Base-by-base conservation (phyloP, 2,113 vertebrate species). In the Procavia capensis region DNA sequence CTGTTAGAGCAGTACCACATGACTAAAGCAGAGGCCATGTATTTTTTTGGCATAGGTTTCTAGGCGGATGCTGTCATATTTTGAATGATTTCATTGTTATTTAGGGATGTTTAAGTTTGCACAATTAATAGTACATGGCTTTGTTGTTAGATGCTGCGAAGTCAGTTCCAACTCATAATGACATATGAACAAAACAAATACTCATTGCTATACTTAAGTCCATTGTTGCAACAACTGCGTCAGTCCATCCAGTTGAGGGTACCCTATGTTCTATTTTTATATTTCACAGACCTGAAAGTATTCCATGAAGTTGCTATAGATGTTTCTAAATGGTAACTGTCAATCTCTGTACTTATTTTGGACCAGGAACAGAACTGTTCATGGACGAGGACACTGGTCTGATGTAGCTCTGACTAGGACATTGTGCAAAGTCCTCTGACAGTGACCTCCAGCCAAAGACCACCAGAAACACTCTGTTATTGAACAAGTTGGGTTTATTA, bases 271-370 rank as follows among this genome's bases (percentile, higher is more conserved):
- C 8, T 93, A 54, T 36, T 88, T 83, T 76, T 54, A 68, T 54
- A 75, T 84, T 79, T 34, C 64, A 61, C 41, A 95, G 50, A 90
- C 31, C 9, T 54, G 90, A 70, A 86, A 50, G 64, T 70, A 57
- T 31, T 59, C 57, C 75, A 64, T 59, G 45, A 61, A 29, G 36
- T 50, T 41, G 25, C 22, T 80, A 25, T 85, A n/a, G 79, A 17
- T 47, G 11, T 19, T 94, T n/a, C 45, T 80, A 72, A 86, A 41
- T 7, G n/a, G 41, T 19, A 79, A 25, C 66, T 61, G 25, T n/a
- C 43, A 7, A 34, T 93, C 64, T 93, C 74, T 45, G 59, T 19
- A 11, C 59, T 91, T 94, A 43, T 31, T 19, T 68, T 43, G 43
- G 83, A 34, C 63, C 70, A 75, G 68, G 57, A 75, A 36, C 19